Evolutionary conservation across 2,888 invertebrate species (phyloP).

Genomic region (Hirtodrosophila duncani): DNA sequence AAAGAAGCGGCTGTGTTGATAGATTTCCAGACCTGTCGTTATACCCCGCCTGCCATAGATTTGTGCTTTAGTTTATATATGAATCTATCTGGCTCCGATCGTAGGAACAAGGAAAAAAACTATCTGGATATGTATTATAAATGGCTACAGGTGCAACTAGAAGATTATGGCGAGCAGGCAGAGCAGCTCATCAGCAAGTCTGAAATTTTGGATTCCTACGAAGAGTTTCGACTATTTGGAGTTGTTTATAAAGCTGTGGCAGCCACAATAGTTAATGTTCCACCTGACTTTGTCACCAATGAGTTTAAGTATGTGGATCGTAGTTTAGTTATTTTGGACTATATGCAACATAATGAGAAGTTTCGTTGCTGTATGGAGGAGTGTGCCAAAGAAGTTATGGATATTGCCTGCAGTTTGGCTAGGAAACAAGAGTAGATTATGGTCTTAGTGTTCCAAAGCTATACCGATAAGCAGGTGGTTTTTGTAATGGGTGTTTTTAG

Average conservation of each 20-base stretch:
- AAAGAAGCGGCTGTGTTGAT: constrained; percentile 58
- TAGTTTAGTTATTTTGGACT: constrained; percentile 15
- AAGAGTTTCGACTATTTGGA: constrained; percentile 64
- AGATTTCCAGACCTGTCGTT: constrained; percentile 75
- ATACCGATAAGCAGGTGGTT: no score
- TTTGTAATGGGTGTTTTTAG: no score
- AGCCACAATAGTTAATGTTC: constrained; percentile 60
- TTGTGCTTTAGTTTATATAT: constrained; percentile 69
- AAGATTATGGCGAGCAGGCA: constrained; percentile 51
- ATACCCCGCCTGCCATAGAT: constrained; percentile 74
- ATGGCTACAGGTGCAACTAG: constrained; percentile 61
- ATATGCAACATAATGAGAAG: constrained; percentile 42
- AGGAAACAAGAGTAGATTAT: no score
- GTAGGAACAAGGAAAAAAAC: no score
- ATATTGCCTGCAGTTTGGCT: constrained; percentile 33
- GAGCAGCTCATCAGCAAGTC: constrained; percentile 31
- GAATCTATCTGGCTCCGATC: no score
- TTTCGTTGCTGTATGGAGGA: constrained; percentile 40
- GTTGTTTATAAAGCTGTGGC: constrained; percentile 59
- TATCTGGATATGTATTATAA: constrained; percentile 64
- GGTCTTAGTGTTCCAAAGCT: no score
- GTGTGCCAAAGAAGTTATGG: constrained; percentile 43
- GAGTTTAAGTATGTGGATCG: constrained; percentile 60
- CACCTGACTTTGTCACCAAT: constrained; percentile 54
- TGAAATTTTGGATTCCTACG: constrained; percentile 55